Evolutionary conservation across 2,888 invertebrate species (phyloP).

Genomic region (Sesia bembeciformis): DNA sequence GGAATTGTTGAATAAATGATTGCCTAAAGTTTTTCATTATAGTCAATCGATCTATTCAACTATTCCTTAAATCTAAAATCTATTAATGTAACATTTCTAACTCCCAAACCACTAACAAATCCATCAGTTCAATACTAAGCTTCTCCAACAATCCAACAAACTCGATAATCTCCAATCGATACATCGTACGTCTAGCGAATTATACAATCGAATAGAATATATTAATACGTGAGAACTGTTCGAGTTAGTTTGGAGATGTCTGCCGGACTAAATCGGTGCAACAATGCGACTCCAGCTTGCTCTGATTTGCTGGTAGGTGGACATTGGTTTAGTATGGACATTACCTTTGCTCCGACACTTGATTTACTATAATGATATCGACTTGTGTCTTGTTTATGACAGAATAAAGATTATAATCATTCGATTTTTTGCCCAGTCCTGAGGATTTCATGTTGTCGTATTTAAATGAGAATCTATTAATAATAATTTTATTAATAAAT

Average conservation of each 20-base stretch:
- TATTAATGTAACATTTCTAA: neutral
- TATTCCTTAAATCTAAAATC: too few relatives aligned
- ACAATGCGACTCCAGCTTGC: constrained; percentile 59
- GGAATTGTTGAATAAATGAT: too few relatives aligned
- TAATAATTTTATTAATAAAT: too few relatives aligned
- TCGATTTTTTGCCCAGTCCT: too few relatives aligned
- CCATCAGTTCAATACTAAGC: constrained; percentile 6
- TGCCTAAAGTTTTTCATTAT: too few relatives aligned
- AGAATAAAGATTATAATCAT: too few relatives aligned
- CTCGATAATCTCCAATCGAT: constrained; percentile 54
- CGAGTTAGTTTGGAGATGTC: constrained; percentile 67
- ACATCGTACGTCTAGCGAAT: constrained; percentile 53
- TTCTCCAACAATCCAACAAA: constrained; percentile 15
- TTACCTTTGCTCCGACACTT: neutral
- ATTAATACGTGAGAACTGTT: constrained; percentile 69
- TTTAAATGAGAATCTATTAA: too few relatives aligned
- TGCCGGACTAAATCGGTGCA: constrained; percentile 60
- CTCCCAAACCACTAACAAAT: neutral
- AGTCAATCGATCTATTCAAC: too few relatives aligned
- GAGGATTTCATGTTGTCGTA: too few relatives aligned
- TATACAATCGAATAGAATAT: constrained; percentile 69
- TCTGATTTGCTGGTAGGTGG: constrained; percentile 58
- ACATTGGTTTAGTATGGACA: constrained; percentile 32
- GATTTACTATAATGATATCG: too few relatives aligned
- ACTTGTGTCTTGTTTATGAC: too few relatives aligned